Percentiles rank a stretch among this genome's conserved stretches.
phyloP scores from a whole-genome alignment of 2,888 invertebrate species.

The Cryptocephalus moraei region DNA sequence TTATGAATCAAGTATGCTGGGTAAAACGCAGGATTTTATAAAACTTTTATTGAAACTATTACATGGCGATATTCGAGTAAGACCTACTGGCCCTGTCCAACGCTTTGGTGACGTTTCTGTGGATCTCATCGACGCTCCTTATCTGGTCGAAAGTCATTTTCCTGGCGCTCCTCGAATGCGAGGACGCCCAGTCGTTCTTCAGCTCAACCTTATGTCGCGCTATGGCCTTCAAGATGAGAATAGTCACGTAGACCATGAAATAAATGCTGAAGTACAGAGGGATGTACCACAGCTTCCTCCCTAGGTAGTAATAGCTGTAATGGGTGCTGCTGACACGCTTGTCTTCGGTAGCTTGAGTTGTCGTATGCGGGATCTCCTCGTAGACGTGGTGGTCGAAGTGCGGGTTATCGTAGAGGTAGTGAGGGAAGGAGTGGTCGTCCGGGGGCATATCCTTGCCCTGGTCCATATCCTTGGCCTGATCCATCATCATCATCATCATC shows the following conservation, averaged over 20 bases:
- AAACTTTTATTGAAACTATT: conserved; percentile 5
- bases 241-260: conserved; percentile 58
- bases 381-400: conserved; percentile 33
- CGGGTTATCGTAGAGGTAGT: conserved; percentile 34
- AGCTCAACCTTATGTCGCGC: conserved; percentile 61
- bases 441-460: conserved; percentile 26
- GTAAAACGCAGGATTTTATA: neutral
- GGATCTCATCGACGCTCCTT: conserved; percentile 20
- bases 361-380: conserved; percentile 33
- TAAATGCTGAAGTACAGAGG: conserved; percentile 68
- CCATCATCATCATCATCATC: conserved; percentile 2
- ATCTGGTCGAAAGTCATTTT: conserved; percentile 13
- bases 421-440: conserved; percentile 22
- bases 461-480: conserved; percentile 2
- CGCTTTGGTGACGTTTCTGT: conserved; percentile 21
- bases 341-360: conserved; percentile 43
- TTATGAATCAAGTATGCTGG: too few relatives aligned
- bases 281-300: conserved; percentile 64
- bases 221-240: conserved; percentile 61
- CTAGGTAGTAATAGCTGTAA: conserved; percentile 66
- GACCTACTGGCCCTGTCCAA: conserved; percentile 18
- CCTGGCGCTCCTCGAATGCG: conserved; percentile 15
- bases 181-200: conserved; percentile 40
- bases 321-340: conserved; percentile 48
- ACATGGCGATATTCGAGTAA: conserved; percentile 22